Percentiles rank a stretch among this genome's conserved stretches.
Conservation (phyloP, 2,888 invertebrate genomes). For the Acleris cristana region DNA sequence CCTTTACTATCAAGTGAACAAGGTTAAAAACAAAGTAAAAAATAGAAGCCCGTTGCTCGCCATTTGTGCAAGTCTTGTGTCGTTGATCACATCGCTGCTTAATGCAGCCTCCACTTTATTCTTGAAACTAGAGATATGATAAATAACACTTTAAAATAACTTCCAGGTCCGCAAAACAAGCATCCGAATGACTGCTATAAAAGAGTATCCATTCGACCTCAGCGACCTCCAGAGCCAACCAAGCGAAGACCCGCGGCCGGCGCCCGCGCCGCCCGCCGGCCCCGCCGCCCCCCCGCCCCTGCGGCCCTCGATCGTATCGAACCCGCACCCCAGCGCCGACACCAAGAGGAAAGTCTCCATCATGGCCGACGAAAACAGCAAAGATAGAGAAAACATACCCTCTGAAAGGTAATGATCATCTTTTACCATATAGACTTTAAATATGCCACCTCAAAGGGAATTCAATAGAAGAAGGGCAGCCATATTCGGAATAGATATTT, state of each 20-base stretch:
- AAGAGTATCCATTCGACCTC: slow-evolving; percentile 80
- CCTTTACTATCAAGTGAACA: no score
- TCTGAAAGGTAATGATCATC: slow-evolving; percentile 82
- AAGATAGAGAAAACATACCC: slow-evolving; percentile 86
- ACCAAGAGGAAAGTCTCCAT: slow-evolving; percentile 86
- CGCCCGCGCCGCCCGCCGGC: slow-evolving; percentile 41
- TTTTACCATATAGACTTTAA: neutral
- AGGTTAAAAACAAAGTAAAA: no score
- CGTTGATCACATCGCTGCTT: no score
- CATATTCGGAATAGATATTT: no score
- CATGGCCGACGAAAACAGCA: slow-evolving; percentile 82
- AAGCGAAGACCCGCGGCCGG: slow-evolving; percentile 43
- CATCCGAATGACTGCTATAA: slow-evolving; percentile 80
- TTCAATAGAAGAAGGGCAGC: no score
- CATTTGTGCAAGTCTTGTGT: no score
- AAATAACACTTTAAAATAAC: neutral
- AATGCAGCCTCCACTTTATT: no score
- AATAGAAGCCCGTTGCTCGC: no score
- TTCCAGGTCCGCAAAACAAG: slow-evolving; percentile 79
- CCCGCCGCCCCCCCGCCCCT: slow-evolving; percentile 38
- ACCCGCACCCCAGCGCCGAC: slow-evolving; percentile 54
- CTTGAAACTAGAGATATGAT: no score
- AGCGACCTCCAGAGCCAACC: slow-evolving; percentile 71
- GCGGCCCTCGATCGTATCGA: slow-evolving; percentile 32
- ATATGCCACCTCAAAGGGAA: no score